phyloP scores from a whole-genome alignment of 2,888 invertebrate species.

The Morinoia aosen region DNA sequence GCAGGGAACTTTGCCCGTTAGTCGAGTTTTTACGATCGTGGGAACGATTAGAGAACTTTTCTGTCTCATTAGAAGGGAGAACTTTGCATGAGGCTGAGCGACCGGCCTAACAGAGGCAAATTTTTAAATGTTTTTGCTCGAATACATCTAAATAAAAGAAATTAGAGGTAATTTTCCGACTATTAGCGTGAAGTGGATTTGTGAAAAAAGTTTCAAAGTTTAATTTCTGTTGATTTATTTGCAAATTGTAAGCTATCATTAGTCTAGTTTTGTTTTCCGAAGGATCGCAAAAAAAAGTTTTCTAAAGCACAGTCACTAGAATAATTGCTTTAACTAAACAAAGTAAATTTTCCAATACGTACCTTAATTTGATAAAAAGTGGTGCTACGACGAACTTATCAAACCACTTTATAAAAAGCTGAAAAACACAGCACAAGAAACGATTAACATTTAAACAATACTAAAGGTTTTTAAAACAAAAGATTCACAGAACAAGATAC shows the following conservation, averaged over 20 bases:
- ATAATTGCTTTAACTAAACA: not conserved
- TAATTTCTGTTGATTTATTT: not conserved
- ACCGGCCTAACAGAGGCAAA: not conserved
- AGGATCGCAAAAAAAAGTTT: not conserved
- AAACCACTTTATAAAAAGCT: too few relatives aligned
- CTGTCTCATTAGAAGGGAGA: not conserved
- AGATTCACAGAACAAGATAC: too few relatives aligned
- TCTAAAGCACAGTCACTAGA: not conserved
- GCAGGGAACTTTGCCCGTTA: constrained; percentile 6
- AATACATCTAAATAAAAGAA: not conserved
- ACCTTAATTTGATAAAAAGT: too few relatives aligned
- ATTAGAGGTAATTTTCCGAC: not conserved
- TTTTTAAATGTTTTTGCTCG: not conserved
- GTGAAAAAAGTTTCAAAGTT: too few relatives aligned
- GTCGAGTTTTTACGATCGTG: not conserved
- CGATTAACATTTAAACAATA: too few relatives aligned
- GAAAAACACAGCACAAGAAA: too few relatives aligned
- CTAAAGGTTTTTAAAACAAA: too few relatives aligned
- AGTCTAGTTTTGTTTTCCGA: not conserved
- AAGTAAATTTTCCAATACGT: too few relatives aligned
- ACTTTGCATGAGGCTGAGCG: not conserved
- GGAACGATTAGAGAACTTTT: constrained; percentile 21
- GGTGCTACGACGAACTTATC: too few relatives aligned
- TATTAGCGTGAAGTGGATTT: too few relatives aligned
- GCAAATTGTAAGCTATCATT: not conserved